A percentile compares a stretch with the other conserved stretches of the same genome.
Conservation (phyloP, 2,797 vertebrate species). For the Pyrrhura leucotis region DNA sequence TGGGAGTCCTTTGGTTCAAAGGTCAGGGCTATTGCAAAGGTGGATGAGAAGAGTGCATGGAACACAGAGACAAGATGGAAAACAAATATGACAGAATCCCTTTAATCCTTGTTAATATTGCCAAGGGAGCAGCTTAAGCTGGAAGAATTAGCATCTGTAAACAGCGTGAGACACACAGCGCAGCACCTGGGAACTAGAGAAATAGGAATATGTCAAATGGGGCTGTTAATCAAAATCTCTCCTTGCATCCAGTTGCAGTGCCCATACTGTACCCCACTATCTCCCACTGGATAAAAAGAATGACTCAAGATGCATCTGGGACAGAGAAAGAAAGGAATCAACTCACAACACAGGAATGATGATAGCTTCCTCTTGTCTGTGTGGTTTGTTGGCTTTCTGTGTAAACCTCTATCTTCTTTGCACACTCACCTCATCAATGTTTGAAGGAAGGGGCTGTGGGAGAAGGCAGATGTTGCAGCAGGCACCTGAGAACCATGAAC, state of each 20-base stretch:
- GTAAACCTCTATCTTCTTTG: not conserved
- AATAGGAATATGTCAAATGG: not conserved
- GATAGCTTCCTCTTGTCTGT: not conserved
- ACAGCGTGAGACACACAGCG: not conserved
- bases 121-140: not conserved
- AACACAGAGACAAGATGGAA: not conserved
- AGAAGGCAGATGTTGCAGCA: not conserved
- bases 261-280: not conserved
- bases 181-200: not conserved
- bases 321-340: not conserved
- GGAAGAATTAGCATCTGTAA: slow-evolving; percentile 11
- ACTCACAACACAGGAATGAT: not conserved
- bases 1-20: not conserved
- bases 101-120: not conserved
- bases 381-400: not conserved
- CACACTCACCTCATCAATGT: not conserved
- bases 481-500: not conserved
- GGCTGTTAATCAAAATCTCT: not conserved
- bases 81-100: not conserved
- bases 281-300: not conserved
- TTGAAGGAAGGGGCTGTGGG: not conserved
- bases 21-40: not conserved
- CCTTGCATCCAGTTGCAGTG: not conserved
- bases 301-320: not conserved
- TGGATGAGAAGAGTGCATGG: not conserved